Conservation (phyloP, 1,140 invertebrate genomes). For the Drosophila ohnishii region DNA sequence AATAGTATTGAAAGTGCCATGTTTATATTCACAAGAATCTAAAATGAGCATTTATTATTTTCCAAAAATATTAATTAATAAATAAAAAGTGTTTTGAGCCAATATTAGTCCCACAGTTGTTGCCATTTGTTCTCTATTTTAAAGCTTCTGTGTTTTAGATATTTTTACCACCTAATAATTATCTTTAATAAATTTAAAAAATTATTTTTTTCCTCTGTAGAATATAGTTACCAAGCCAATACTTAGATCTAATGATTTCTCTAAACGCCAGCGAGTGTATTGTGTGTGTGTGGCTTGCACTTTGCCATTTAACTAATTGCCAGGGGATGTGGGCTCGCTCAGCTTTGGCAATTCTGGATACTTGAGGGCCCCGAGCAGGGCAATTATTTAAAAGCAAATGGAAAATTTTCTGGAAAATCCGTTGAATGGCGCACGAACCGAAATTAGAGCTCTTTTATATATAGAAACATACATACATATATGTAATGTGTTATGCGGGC, state of each 20-base stretch:
- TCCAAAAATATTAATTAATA: too few relatives aligned
- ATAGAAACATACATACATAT: neutral
- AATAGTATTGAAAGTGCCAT: too few relatives aligned
- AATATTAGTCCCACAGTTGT: too few relatives aligned
- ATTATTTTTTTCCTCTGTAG: neutral
- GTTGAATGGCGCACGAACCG: slow-evolving; percentile 31
- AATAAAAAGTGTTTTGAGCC: too few relatives aligned
- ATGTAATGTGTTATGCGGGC: slow-evolving; percentile 1
- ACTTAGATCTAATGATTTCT: slow-evolving; percentile 33
- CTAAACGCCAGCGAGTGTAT: neutral
- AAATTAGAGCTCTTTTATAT: slow-evolving; percentile 20
- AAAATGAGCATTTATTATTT: too few relatives aligned
- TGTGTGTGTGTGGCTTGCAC: slow-evolving; percentile 30
- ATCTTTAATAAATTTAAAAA: neutral
- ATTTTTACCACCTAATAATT: neutral
- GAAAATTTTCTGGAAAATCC: slow-evolving; percentile 45
- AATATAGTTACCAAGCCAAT: slow-evolving; percentile 44
- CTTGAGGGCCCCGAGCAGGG: slow-evolving; percentile 36
- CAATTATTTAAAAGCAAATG: slow-evolving; percentile 65
- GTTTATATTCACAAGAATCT: too few relatives aligned
- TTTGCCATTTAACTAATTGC: slow-evolving; percentile 59
- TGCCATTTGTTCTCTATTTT: neutral
- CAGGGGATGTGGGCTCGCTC: slow-evolving; percentile 12
- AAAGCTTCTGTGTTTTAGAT: neutral
- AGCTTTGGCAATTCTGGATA: slow-evolving; percentile 45